Percentiles rank a stretch among this genome's conserved stretches.
Evolutionary conservation across 2,113 vertebrate genomes (phyloP).

Genomic region (Ancistrus triradiatus): DNA sequence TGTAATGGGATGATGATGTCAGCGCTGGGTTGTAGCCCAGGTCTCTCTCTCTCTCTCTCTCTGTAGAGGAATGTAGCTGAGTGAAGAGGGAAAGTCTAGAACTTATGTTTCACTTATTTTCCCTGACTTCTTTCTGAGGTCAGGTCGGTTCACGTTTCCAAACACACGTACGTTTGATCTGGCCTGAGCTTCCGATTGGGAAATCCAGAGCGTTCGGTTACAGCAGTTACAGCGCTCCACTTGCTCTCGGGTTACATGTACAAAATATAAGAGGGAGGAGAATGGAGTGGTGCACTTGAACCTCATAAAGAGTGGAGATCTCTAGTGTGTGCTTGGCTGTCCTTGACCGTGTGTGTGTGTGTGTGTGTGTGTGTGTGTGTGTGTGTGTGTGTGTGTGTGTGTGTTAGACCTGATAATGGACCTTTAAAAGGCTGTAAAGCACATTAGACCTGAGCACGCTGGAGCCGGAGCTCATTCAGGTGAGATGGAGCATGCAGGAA

Average conservation of each 20-base stretch:
- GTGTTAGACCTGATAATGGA: slow-evolving; percentile 18
- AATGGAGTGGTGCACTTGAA: slow-evolving; percentile 2
- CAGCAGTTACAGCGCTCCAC: no score
- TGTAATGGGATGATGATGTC: slow-evolving; percentile 25
- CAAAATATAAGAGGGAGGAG: slow-evolving; percentile 3
- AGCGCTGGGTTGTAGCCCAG: neutral
- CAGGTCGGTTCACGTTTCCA: no score
- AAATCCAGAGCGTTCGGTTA: no score
- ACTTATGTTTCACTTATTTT: no score
- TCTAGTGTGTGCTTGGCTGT: neutral
- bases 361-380: slow-evolving; percentile 3
- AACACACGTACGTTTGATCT: no score
- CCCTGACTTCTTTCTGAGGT: no score
- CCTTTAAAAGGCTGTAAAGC: slow-evolving; percentile 27
- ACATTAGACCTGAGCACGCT: slow-evolving; percentile 8
- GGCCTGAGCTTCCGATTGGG: no score
- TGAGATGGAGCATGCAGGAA: neutral
- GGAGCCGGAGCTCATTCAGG: slow-evolving; percentile 12
- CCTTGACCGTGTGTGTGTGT: slow-evolving; percentile 7
- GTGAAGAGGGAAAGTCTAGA: no score
- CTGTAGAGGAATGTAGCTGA: no score
- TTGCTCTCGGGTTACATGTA: no score
- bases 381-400: slow-evolving; percentile 2
- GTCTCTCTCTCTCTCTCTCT: slow-evolving; percentile 2
- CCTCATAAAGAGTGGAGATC: slow-evolving; percentile 13